Conservation (phyloP, 2,888 invertebrate genomes). For the Lithophane semibrunnea region DNA sequence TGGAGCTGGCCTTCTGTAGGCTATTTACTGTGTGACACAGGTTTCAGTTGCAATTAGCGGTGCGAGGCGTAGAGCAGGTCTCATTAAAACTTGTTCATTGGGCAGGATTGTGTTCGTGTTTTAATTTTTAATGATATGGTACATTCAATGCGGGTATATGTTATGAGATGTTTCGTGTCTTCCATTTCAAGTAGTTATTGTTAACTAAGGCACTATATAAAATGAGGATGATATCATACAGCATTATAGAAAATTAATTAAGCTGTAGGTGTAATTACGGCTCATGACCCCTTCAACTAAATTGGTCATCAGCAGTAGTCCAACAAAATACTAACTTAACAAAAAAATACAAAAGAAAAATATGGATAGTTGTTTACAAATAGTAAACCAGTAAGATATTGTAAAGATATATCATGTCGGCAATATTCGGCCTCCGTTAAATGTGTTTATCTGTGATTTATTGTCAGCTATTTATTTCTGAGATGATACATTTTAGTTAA, state of each 20-base stretch:
- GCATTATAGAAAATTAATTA: not conserved
- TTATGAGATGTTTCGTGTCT: not conserved
- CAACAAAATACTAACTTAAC: not conserved
- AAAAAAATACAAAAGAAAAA: slow-evolving; percentile 38
- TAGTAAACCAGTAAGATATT: slow-evolving; percentile 61
- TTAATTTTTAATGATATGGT: slow-evolving; percentile 26
- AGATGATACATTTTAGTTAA: slow-evolving; percentile 60
- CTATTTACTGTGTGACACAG: slow-evolving; percentile 43
- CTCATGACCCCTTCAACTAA: not conserved
- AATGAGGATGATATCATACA: no score
- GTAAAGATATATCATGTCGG: slow-evolving; percentile 56
- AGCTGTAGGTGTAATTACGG: not conserved
- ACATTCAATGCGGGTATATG: not conserved
- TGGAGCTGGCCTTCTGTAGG: not conserved
- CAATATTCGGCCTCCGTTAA: slow-evolving; percentile 51
- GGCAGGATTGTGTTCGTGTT: slow-evolving; percentile 38
- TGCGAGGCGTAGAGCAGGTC: slow-evolving; percentile 52
- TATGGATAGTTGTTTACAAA: slow-evolving; percentile 59
- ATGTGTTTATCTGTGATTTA: slow-evolving; percentile 60
- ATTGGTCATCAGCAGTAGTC: slow-evolving; percentile 7
- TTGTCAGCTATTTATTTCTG: slow-evolving; percentile 49
- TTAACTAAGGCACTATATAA: not conserved
- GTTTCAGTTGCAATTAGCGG: slow-evolving; percentile 74
- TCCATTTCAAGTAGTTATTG: not conserved
- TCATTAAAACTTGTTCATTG: slow-evolving; percentile 69